phyloP scores from a whole-genome alignment of 2,113 vertebrate genomes.

The Limanda limanda region DNA sequence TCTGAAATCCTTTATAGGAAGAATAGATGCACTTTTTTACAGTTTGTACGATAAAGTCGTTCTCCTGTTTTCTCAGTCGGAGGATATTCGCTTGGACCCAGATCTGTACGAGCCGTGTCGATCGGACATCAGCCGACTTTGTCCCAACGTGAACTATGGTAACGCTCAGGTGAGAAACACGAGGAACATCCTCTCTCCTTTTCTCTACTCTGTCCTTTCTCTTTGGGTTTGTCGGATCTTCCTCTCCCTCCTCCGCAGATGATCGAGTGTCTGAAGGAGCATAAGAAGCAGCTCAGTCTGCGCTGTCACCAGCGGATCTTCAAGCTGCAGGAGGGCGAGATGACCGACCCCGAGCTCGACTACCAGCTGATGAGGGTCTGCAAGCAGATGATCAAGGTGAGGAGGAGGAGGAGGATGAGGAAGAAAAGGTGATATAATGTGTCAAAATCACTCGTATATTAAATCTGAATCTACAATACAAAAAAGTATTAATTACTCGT shows the following conservation, averaged over 20 bases:
- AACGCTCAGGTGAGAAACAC: slow-evolving; percentile 89
- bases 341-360: slow-evolving; percentile 96
- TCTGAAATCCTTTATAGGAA: too few species aligned
- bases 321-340: slow-evolving; percentile 95
- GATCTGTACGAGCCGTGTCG: slow-evolving; percentile 94
- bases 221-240: not conserved
- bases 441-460: too few species aligned
- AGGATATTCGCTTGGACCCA: slow-evolving; percentile 95
- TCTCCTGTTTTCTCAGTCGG: slow-evolving; percentile 81
- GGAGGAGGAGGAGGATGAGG: not conserved
- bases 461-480: not conserved
- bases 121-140: slow-evolving; percentile 91
- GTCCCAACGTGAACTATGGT: slow-evolving; percentile 91
- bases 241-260: slow-evolving; percentile 35
- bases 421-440: not conserved
- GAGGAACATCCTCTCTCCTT: not conserved
- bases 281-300: slow-evolving; percentile 88
- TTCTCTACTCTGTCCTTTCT: not conserved
- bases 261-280: slow-evolving; percentile 96
- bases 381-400: slow-evolving; percentile 98
- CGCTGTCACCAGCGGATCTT: slow-evolving; percentile 95
- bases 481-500: too few species aligned
- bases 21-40: too few species aligned
- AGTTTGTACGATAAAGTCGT: not conserved
- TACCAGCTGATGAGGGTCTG: slow-evolving; percentile 98